phyloP scores from a whole-genome alignment of 2,888 invertebrate genomes.

The Zele albiditarsus region DNA sequence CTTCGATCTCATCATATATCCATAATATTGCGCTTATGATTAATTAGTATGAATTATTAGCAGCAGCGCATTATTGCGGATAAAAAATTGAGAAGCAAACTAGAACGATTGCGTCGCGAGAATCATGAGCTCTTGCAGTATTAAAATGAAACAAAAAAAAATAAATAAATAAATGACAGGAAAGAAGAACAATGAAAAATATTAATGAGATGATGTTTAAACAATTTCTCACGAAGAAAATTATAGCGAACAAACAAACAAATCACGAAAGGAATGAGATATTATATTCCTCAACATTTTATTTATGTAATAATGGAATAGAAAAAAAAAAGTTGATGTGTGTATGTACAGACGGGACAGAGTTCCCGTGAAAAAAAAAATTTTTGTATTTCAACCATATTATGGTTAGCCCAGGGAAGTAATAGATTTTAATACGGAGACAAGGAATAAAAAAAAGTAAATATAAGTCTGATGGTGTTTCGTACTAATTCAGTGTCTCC shows the following conservation, averaged over 20 bases:
- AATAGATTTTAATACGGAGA: constrained; percentile 43
- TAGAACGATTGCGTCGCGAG: constrained; percentile 41
- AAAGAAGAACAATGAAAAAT: constrained; percentile 41
- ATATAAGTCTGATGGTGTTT: constrained; percentile 29
- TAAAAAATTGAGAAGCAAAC: neutral
- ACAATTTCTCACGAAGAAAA: constrained; percentile 47
- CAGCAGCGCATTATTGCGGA: neutral
- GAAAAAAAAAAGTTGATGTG: constrained; percentile 29
- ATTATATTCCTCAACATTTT: constrained; percentile 4
- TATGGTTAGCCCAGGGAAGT: constrained; percentile 48
- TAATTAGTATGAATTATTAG: neutral
- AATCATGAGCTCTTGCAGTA: constrained; percentile 39
- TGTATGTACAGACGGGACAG: constrained; percentile 62
- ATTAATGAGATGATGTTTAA: constrained; percentile 35
- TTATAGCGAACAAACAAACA: constrained; percentile 27
- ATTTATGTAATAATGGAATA: constrained; percentile 33
- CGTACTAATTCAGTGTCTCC: constrained; percentile 30
- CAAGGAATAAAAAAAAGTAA: constrained; percentile 32
- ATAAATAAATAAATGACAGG: constrained; percentile 7
- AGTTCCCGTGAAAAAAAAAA: constrained; percentile 54
- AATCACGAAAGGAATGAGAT: constrained; percentile 15
- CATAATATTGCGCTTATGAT: constrained; percentile 20
- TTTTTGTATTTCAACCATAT: constrained; percentile 50
- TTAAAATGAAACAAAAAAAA: constrained; percentile 43
- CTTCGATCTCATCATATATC: constrained; percentile 37